phyloP scores from a whole-genome alignment of 2,797 vertebrate genomes.

The Galagoides demidoff region DNA sequence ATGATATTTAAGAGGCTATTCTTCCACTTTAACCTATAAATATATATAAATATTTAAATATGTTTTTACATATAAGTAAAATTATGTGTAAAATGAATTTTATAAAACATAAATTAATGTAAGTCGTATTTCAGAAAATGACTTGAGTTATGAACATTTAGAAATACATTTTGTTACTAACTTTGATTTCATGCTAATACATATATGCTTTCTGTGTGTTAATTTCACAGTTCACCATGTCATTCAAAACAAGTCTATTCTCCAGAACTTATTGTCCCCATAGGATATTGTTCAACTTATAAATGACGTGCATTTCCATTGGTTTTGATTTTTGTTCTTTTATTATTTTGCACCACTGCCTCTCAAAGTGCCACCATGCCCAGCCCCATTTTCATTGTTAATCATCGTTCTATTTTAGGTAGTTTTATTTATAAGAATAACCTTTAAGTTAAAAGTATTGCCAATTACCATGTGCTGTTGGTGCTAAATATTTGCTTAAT shows the following conservation, averaged over 20 bases:
- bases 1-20: background rate
- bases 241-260: background rate
- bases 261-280: background rate
- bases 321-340: background rate
- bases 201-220: background rate
- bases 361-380: background rate
- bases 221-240: background rate
- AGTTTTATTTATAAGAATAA: constrained; percentile 40
- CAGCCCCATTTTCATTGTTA: background rate
- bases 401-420: constrained; percentile 8
- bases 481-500: constrained; percentile 36
- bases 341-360: background rate
- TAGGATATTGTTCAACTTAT: background rate
- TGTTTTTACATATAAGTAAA: background rate
- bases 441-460: background rate
- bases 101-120: background rate
- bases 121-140: constrained; percentile 23
- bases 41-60: background rate
- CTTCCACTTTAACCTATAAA: constrained; percentile 13
- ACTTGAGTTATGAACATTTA: background rate
- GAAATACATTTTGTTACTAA: background rate
- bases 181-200: background rate
- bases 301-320: constrained; percentile 31
- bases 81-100: constrained; percentile 23
- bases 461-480: background rate